A percentile compares a stretch with the other conserved stretches of the same genome.
phyloP scores from a whole-genome alignment of 1,140 invertebrate genomes.

The Brachionus asplanchnoidis region DNA sequence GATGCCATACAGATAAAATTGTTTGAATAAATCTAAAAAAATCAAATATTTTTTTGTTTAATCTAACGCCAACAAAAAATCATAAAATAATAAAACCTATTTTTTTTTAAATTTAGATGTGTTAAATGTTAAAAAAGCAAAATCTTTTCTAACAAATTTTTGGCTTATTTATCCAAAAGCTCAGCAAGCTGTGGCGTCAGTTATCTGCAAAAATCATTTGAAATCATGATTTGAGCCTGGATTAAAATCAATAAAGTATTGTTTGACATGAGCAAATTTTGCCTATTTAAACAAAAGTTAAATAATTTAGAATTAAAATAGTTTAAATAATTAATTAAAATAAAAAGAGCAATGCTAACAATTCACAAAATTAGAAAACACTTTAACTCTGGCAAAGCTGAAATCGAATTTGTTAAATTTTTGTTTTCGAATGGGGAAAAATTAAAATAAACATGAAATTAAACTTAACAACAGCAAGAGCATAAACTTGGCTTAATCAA shows the following conservation, averaged over 20 bases:
- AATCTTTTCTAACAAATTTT: too few species aligned
- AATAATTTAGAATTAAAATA: neutral
- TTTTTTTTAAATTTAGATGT: too few species aligned
- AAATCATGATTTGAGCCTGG: neutral
- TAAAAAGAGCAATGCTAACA: neutral
- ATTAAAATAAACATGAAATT: conserved; percentile 20
- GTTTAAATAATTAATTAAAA: neutral
- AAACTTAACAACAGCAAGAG: conserved; percentile 10
- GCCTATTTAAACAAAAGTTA: neutral
- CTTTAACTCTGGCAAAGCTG: neutral
- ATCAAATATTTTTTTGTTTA: neutral
- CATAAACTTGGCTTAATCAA: neutral
- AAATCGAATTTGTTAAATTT: conserved; percentile 6
- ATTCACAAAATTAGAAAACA: neutral
- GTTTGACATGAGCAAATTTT: neutral
- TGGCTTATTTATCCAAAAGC: neutral
- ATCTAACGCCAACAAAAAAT: neutral
- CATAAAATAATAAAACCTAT: neutral
- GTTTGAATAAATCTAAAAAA: neutral
- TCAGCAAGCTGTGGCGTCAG: neutral
- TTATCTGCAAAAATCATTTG: neutral
- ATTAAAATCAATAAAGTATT: neutral
- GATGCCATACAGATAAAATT: neutral
- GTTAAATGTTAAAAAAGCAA: too few species aligned
- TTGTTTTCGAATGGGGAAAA: neutral